A percentile compares a stretch with the other conserved stretches of the same genome.
Evolutionary conservation across 1,140 invertebrate genomes (phyloP).

Genomic region (Dolichoris vasculosae): DNA sequence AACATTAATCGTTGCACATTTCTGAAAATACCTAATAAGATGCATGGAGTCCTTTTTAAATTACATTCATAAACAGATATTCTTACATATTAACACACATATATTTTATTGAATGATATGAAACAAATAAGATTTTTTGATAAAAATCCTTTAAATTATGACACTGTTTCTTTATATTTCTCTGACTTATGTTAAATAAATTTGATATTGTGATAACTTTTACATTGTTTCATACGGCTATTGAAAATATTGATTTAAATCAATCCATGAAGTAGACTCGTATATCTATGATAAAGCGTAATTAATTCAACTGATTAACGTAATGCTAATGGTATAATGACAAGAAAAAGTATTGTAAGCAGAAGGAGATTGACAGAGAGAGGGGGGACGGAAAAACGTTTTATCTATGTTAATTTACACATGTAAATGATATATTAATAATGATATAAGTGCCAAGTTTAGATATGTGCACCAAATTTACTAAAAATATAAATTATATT

Average conservation of each 20-base stretch:
- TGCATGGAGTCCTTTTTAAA: neutral
- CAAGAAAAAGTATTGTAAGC: neutral
- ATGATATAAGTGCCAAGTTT: neutral
- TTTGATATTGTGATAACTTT: neutral
- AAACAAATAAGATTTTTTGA: neutral
- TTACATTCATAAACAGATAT: neutral
- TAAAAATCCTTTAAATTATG: neutral
- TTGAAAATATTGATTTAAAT: neutral
- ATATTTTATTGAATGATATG: neutral
- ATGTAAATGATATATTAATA: neutral
- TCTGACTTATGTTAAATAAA: neutral
- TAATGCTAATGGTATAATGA: neutral
- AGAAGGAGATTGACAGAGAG: neutral
- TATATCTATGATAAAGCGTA: neutral
- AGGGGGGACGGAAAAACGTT: neutral
- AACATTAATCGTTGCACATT: neutral
- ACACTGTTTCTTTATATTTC: neutral
- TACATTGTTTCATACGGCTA: slow-evolving; percentile 6
- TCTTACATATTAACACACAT: too few relatives aligned
- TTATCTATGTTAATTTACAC: neutral
- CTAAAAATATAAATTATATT: neutral
- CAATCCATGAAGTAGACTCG: neutral
- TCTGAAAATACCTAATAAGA: neutral
- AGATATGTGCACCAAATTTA: neutral
- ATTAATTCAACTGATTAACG: neutral